Evolutionary conservation across 2,113 vertebrate genomes (phyloP), one percentile per base, ranked within the genome.

Genomic region (Falco punctatus): DNA sequence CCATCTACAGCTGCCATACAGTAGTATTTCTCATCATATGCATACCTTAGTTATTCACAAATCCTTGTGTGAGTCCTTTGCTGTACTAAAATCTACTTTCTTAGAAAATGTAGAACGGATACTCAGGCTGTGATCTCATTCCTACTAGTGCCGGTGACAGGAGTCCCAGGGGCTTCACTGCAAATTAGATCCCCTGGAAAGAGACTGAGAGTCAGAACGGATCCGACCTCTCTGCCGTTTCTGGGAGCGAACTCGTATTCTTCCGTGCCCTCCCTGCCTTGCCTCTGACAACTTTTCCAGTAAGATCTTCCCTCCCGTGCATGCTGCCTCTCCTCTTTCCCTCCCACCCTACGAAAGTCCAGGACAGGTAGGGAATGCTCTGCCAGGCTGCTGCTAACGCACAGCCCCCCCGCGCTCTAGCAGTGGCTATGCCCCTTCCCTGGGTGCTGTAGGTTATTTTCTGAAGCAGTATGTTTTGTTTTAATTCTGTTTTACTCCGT

Each of bases 101-200:
- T 90, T 83, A 44, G 67, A 88, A 94, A 94, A 86, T 10, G 28
- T n/a, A 64, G 88, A 62, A 40, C 4, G 32, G 88, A 90, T 57
- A n/a, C 71, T 86, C 72, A 20, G 71, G 86, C 96, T 96, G 89
- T 90, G 96, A 96, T 96, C 97, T 95, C 95, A 90, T 89, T 94
- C 62, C 84, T 93, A 7, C 74, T 64, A 35, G 85, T 78, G 91
- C 85, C 0, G 9, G 89, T 91, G 96, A 91, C 87, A 85, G 79
- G 74, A 91, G 79, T 97, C 96, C 79, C 94, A 77, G 67, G 84
- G 94, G 94, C 91, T 97, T 95, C 89, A n/a, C 78, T 87, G 87
- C 81, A 95, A 83, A 95, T 97, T 73, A 91, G 92, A 97, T 96
- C 92, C 93, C 86, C 59, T 90, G 93, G 92, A 95, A 96, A 90